Percentiles rank a stretch among this genome's conserved stretches.
These are phyloP conservation scores for Allygus modestus DNA, from an alignment of 2,888 invertebrate genomes.

Conservation along the genomic window DNA sequence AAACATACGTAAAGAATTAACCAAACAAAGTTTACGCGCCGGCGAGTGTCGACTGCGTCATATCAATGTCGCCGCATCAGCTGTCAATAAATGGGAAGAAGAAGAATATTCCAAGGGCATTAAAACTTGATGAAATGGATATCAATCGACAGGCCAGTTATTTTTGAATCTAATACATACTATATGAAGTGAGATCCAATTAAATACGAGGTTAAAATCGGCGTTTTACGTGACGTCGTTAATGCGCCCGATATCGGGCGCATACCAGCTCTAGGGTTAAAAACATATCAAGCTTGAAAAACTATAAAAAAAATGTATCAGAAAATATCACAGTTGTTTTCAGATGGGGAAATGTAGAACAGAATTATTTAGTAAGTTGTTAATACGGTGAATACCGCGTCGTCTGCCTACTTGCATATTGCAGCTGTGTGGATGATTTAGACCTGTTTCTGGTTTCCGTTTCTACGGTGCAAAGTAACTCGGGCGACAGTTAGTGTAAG, in stretches of 20 bases:
- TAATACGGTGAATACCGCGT: too few relatives aligned
- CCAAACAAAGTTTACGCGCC: not conserved
- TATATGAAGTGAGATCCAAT: not conserved
- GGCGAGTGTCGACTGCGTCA: slow-evolving; percentile 2
- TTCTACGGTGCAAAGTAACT: too few relatives aligned
- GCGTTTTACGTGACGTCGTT: not conserved
- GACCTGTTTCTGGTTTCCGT: too few relatives aligned
- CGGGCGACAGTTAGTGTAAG: too few relatives aligned
- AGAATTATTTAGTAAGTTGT: too few relatives aligned
- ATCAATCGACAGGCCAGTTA: not conserved
- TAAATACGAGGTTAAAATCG: not conserved
- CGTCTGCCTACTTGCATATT: too few relatives aligned
- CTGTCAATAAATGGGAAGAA: not conserved
- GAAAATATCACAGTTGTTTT: too few relatives aligned
- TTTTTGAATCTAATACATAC: slow-evolving; percentile 3
- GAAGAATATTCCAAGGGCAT: not conserved
- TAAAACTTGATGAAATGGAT: not conserved
- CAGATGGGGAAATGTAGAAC: too few relatives aligned
- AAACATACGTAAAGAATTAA: not conserved
- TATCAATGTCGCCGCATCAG: not conserved
- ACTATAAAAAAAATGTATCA: too few relatives aligned
- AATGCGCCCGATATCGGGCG: slow-evolving; percentile 26
- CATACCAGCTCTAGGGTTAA: not conserved
- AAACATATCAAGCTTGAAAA: too few relatives aligned
- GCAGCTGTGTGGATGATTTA: too few relatives aligned